Percentiles rank a stretch among this genome's conserved stretches.
phyloP scores from a whole-genome alignment of 1,140 invertebrate genomes.

The Pararge aegeria region DNA sequence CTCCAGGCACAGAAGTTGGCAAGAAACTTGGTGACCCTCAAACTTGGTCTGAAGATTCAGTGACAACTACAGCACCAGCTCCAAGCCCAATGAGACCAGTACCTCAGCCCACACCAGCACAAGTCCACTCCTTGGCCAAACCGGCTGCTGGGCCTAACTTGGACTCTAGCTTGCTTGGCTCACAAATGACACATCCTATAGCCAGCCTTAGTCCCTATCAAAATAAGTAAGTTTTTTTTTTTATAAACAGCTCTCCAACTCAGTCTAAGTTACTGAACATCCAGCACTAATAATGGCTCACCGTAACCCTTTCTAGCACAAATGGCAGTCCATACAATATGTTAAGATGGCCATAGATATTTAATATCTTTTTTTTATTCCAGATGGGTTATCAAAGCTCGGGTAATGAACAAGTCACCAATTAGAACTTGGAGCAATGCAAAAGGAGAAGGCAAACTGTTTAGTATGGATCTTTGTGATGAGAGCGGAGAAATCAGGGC shows the following conservation, averaged over 20 bases:
- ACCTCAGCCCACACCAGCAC: constrained; percentile 29
- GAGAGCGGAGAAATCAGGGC: constrained; percentile 96
- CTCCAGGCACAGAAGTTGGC: constrained; percentile 85
- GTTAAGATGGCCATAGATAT: neutral
- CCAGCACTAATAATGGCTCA: too few species aligned
- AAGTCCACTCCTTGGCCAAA: constrained; percentile 35
- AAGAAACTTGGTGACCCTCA: constrained; percentile 89
- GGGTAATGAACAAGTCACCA: constrained; percentile 90
- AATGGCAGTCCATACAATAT: too few species aligned
- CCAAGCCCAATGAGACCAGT: constrained; percentile 38
- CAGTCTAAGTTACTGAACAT: too few species aligned
- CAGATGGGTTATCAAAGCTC: constrained; percentile 95
- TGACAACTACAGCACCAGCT: constrained; percentile 37
- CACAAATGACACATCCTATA: constrained; percentile 85
- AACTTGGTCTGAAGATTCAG: constrained; percentile 73
- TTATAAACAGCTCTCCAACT: too few species aligned
- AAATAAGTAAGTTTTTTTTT: constrained; percentile 84
- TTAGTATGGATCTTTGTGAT: constrained; percentile 95
- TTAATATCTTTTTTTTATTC: neutral
- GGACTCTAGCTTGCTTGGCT: constrained; percentile 54
- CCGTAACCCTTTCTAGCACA: too few species aligned
- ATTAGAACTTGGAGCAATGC: constrained; percentile 95
- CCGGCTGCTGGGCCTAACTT: constrained; percentile 27
- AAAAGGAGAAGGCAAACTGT: constrained; percentile 95
- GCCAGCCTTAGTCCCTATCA: constrained; percentile 93